Percentiles rank a stretch among this genome's conserved stretches.
phyloP scores from a whole-genome alignment of 2,113 vertebrate genomes.

The Eira barbara region DNA sequence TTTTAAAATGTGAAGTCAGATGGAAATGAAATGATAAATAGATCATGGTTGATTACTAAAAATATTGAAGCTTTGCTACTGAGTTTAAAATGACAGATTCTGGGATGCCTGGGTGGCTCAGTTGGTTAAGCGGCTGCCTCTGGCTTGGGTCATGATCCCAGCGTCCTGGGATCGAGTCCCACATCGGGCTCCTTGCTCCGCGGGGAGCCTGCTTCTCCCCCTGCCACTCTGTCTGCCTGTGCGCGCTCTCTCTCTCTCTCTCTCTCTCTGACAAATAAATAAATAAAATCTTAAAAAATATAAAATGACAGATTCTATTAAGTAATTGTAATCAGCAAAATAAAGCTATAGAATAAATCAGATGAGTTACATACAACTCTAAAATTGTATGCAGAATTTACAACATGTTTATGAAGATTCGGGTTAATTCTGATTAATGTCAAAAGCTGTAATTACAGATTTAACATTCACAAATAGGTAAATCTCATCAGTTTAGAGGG shows the following conservation, averaged over 20 bases:
- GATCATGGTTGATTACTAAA: neutral
- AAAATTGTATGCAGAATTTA: neutral
- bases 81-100: neutral
- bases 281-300: too few species aligned
- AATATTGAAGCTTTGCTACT: neutral
- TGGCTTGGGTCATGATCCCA: too few species aligned
- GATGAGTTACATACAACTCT: neutral
- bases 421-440: neutral
- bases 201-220: too few species aligned
- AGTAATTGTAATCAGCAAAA: neutral
- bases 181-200: too few species aligned
- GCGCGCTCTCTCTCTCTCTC: too few species aligned
- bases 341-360: neutral
- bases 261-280: too few species aligned
- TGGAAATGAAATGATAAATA: neutral
- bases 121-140: too few species aligned
- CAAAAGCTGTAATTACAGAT: neutral
- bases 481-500: neutral
- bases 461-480: neutral
- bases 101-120: too few species aligned
- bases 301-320: neutral
- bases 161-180: too few species aligned
- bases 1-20: neutral
- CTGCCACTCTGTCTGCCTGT: too few species aligned
- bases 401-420: neutral